Evolutionary conservation across 1,140 invertebrate species (phyloP).

Genomic region (Latrodectus geometricus): DNA sequence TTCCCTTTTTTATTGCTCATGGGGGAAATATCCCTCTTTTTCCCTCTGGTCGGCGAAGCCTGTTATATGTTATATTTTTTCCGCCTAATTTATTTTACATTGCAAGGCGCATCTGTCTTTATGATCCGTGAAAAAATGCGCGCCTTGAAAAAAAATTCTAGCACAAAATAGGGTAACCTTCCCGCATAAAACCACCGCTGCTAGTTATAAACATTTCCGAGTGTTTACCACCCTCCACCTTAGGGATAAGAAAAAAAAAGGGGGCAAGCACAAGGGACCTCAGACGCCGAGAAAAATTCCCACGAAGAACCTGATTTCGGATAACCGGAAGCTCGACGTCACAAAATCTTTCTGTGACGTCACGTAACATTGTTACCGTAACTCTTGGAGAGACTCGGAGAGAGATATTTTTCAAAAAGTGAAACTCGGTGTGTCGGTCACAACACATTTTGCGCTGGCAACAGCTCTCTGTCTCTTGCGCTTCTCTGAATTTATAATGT

Average conservation of each 20-base stretch:
- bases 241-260: neutral
- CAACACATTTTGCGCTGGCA: too few species aligned
- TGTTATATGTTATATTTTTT: neutral
- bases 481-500: too few species aligned
- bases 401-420: constrained; percentile 4
- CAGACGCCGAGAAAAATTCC: constrained; percentile 13
- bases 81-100: neutral
- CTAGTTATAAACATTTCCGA: neutral
- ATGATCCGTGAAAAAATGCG: neutral
- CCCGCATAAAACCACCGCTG: too few species aligned
- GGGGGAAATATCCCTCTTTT: too few species aligned
- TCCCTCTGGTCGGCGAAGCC: neutral
- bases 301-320: constrained; percentile 45
- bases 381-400: neutral
- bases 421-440: neutral
- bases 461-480: too few species aligned
- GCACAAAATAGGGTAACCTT: too few species aligned
- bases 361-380: constrained; percentile 42
- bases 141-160: too few species aligned
- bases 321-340: constrained; percentile 42
- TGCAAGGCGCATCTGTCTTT: neutral
- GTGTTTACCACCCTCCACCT: neutral
- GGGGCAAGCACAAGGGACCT: neutral
- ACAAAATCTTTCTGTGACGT: constrained; percentile 13
- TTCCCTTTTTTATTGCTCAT: too few species aligned